phyloP scores from a whole-genome alignment of 2,888 invertebrate genomes.

The Cinara cedri region DNA sequence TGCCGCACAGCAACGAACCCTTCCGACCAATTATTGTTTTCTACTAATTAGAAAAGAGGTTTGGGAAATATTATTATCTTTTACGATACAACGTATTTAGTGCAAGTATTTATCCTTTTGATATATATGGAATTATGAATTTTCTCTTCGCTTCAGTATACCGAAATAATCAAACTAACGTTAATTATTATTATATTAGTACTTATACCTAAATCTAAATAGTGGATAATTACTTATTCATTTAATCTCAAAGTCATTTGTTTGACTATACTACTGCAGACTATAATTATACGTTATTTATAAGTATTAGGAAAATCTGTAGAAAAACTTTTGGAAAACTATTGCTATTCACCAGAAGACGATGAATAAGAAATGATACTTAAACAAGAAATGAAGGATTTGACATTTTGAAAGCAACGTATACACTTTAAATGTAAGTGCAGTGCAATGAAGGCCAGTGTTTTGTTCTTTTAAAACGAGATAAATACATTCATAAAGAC shows the following conservation, averaged over 20 bases:
- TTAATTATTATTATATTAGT: conserved; percentile 23
- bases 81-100: background rate
- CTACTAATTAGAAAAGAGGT: conserved; percentile 39
- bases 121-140: background rate
- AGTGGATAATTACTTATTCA: background rate
- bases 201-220: background rate
- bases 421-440: no score
- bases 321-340: no score
- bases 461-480: no score
- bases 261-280: no score
- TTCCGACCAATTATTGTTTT: conserved; percentile 45
- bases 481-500: no score
- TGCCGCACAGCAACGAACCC: conserved; percentile 15
- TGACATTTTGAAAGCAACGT: background rate
- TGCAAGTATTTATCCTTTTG: background rate
- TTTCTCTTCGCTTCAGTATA: background rate
- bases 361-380: no score
- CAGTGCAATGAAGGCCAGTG: no score
- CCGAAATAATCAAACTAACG: conserved; percentile 13
- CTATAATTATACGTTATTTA: no score
- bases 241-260: background rate
- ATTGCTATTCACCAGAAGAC: no score
- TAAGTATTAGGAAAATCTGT: no score
- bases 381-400: background rate
- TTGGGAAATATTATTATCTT: background rate